Conservation (phyloP, 1,140 invertebrate genomes). For the Trinorchestia longiramus region DNA sequence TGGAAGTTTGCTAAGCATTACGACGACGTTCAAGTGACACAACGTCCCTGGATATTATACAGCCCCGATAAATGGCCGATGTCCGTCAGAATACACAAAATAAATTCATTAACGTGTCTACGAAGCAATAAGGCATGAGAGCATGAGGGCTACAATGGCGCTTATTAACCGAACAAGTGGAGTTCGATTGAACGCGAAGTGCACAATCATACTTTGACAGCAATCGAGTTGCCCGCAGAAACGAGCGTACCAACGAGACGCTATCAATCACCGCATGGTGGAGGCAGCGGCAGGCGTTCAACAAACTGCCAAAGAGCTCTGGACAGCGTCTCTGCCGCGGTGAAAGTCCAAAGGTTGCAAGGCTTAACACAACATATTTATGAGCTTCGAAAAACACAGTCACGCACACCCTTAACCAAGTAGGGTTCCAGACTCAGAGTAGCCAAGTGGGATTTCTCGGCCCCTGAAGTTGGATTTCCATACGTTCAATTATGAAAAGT, state of each 20-base stretch:
- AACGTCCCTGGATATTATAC: background rate
- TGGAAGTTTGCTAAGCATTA: background rate
- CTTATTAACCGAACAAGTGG: constrained; percentile 36
- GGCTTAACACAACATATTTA: constrained; percentile 13
- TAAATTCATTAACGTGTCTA: background rate
- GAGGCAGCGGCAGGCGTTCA: background rate
- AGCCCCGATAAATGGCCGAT: background rate
- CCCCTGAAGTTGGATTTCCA: background rate
- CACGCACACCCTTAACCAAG: background rate
- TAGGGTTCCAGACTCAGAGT: background rate
- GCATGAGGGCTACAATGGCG: background rate
- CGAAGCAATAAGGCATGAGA: background rate
- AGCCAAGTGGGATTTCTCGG: background rate
- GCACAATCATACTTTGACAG: constrained; percentile 39
- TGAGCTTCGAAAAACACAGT: constrained; percentile 7
- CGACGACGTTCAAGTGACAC: background rate
- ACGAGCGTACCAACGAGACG: background rate
- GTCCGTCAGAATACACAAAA: background rate
- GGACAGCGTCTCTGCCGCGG: background rate
- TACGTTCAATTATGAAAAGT: background rate
- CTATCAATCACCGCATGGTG: background rate
- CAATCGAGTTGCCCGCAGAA: constrained; percentile 24
- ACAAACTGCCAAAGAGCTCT: background rate
- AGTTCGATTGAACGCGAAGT: constrained; percentile 23
- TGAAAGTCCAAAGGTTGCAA: constrained; percentile 12